Evolutionary conservation across 2,888 invertebrate species (phyloP), one percentile per base, ranked within the genome.

Genomic region (Baronia brevicornis): DNA sequence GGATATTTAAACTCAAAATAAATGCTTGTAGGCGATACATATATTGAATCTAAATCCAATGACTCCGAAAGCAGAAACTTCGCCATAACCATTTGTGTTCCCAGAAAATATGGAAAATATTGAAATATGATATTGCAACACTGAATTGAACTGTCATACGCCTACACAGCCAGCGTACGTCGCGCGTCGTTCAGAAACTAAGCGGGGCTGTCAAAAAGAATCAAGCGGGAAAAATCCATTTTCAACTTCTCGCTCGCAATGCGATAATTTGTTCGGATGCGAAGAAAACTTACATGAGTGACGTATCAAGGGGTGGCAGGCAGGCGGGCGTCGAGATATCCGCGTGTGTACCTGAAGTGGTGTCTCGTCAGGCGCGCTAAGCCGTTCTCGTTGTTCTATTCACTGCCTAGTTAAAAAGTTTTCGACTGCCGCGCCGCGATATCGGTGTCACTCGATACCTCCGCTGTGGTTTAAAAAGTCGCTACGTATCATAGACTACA

Each of bases 221-320:
- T 41, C 42, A 39, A 38, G 39, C 33, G 38, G 36, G 36, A 48
- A 54, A 60, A 60, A 60, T 57, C 46, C 55, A 60, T 61, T 62
- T 60, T 54, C 53, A 60, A 65, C 52, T 65, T 60, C 44, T 29
- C 26, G 38, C 36, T 33, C 33, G 43, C 44, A 39, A 54, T 48
- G 57, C 58, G 54, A 58, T 59, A 59, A 64, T 55, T 46, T 43
- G 43, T 46, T 32, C 26, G 25, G 9, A 54, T 50, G 52, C 30
- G 52, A 66, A 69, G 62, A 66, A 72, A 71, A 75, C 69, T 77
- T 65, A 57, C 54, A 68, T 73, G 78, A 78, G 66, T 75, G 79
- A 79, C 78, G 58, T 80, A 79, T 79, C 79, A 55, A 48, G 38
- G 49, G 48, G 48, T 43, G 55, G 60, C 75, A 73, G 72, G 59